Conservation (phyloP, 2,888 invertebrate genomes). For the Parapristionchus giblindavisi region DNA sequence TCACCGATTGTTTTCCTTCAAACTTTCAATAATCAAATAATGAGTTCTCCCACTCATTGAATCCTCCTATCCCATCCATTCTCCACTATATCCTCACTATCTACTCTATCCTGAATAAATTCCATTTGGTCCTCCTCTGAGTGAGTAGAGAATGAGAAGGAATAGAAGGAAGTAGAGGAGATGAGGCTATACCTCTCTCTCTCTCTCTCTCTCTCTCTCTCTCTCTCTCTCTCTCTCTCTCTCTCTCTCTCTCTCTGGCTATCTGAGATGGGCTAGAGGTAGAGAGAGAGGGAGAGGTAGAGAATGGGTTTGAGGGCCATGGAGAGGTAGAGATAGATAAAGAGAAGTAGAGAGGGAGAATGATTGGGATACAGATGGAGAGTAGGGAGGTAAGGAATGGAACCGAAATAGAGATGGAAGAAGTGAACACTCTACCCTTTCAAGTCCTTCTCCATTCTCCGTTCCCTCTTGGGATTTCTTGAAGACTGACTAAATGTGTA, state of each 20-base stretch:
- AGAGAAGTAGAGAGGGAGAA: slow-evolving; percentile 21
- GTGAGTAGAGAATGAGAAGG: too few species aligned
- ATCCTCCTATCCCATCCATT: not conserved
- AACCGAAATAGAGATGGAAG: not conserved
- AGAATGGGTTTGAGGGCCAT: slow-evolving; percentile 18
- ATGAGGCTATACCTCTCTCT: not conserved
- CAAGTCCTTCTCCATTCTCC: too few species aligned
- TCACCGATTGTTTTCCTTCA: too few species aligned
- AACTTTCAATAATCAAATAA: too few species aligned
- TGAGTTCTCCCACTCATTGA: too few species aligned
- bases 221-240: not conserved
- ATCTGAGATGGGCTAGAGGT: slow-evolving; percentile 8
- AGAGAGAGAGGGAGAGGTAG: not conserved
- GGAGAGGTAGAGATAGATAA: slow-evolving; percentile 34
- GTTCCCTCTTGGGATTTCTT: too few species aligned
- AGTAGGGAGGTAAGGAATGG: not conserved
- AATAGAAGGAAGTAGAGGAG: too few species aligned
- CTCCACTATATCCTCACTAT: not conserved
- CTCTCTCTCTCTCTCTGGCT: slow-evolving; percentile 12
- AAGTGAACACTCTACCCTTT: too few species aligned
- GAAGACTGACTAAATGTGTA: too few species aligned
- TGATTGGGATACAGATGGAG: slow-evolving; percentile 9
- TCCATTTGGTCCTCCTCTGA: too few species aligned
- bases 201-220: not conserved
- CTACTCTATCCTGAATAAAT: not conserved